These are phyloP conservation scores for Leucoraja erinaceus DNA, from an alignment of 2,113 vertebrate genomes.

Conservation along the genomic window DNA sequence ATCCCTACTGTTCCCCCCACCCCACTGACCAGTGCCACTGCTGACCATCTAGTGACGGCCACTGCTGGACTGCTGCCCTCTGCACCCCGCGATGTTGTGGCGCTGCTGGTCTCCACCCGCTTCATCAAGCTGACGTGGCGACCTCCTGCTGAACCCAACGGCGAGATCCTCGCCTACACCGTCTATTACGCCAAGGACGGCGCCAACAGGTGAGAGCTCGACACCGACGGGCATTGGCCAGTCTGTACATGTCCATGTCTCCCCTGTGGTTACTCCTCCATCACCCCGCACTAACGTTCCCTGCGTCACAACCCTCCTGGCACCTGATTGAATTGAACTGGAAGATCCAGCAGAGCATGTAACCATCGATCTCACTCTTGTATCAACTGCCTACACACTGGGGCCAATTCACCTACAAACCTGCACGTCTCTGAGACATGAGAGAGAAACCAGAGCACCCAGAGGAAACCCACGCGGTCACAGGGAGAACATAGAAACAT, in stretches of 20 bases:
- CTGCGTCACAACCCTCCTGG: not conserved
- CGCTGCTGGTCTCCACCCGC: slow-evolving; percentile 92
- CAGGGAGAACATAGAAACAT: too few species aligned
- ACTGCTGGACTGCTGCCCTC: slow-evolving; percentile 82
- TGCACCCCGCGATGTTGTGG: slow-evolving; percentile 87
- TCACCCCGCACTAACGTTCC: too few species aligned
- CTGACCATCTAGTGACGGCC: slow-evolving; percentile 96
- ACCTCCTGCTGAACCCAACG: slow-evolving; percentile 79
- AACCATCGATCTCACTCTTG: too few species aligned
- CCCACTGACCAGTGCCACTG: slow-evolving; percentile 99
- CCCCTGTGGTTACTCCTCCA: not conserved
- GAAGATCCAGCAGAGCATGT: too few species aligned
- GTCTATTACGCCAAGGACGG: slow-evolving; percentile 92
- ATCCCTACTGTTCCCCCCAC: slow-evolving; percentile 88
- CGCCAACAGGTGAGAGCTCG: slow-evolving; percentile 67
- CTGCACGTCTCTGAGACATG: too few species aligned
- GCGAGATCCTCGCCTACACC: slow-evolving; percentile 88
- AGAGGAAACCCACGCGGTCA: too few species aligned
- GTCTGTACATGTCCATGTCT: too few species aligned
- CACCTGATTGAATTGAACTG: too few species aligned
- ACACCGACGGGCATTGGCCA: too few species aligned
- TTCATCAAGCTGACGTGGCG: slow-evolving; percentile 98
- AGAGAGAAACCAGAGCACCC: too few species aligned
- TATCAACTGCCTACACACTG: too few species aligned
- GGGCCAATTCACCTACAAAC: too few species aligned